phyloP scores from a whole-genome alignment of 2,797 vertebrate genomes.

The Silurus aristotelis region DNA sequence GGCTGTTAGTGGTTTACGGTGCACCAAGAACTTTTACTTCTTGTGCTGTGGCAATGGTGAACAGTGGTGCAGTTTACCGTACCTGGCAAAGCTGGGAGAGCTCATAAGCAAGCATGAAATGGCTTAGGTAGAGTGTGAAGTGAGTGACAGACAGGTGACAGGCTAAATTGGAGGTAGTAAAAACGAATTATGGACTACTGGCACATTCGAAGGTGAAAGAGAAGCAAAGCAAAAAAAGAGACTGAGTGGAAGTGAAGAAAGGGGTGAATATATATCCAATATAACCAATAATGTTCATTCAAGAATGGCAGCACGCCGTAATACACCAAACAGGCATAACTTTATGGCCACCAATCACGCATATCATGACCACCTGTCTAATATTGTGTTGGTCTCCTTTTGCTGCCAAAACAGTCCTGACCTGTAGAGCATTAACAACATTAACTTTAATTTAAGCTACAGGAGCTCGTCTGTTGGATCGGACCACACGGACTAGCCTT shows the following conservation, averaged over 20 bases:
- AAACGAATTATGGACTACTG: conserved; percentile 63
- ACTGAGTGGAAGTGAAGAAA: conserved; percentile 35
- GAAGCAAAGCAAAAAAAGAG: conserved; percentile 54
- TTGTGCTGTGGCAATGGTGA: conserved; percentile 24
- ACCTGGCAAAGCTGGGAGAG: conserved; percentile 38
- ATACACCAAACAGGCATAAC: not conserved
- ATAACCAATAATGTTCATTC: conserved; percentile 19
- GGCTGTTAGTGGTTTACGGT: conserved; percentile 45
- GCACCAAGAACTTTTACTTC: conserved; percentile 24
- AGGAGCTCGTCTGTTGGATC: no score
- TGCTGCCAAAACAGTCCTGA: no score
- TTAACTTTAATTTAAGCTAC: no score
- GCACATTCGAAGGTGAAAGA: conserved; percentile 65
- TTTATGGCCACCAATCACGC: no score
- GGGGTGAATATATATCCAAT: conserved; percentile 7
- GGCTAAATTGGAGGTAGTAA: conserved; percentile 42
- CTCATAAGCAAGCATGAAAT: conserved; percentile 31
- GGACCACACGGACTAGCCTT: no score
- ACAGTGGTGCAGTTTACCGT: conserved; percentile 30
- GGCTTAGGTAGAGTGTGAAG: conserved; percentile 57
- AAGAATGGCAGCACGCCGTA: conserved; percentile 3
- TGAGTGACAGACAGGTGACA: conserved; percentile 64
- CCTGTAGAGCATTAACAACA: no score
- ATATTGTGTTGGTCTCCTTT: no score
- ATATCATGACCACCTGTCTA: no score